A percentile compares a stretch with the other conserved stretches of the same genome.
Conservation (phyloP, 2,888 invertebrate genomes). For the Zaprionus obscuricornis region DNA sequence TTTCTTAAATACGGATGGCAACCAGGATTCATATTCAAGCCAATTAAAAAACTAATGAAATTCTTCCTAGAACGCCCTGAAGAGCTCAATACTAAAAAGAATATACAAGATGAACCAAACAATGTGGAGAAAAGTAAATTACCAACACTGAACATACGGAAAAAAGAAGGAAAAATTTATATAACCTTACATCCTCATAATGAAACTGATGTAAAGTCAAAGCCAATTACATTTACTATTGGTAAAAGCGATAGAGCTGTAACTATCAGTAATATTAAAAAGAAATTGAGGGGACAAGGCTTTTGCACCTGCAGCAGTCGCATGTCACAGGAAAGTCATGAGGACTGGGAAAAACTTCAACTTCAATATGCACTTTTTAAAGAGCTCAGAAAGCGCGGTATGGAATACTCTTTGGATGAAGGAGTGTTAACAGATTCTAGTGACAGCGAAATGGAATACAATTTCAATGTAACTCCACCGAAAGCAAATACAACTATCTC, state of each 20-base stretch:
- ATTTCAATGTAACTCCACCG: constrained; percentile 88
- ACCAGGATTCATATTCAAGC: constrained; percentile 79
- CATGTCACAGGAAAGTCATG: neutral
- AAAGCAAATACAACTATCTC: constrained; percentile 85
- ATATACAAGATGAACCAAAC: constrained; percentile 65
- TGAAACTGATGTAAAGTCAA: constrained; percentile 49
- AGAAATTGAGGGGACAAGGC: constrained; percentile 84
- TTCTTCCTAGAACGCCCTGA: constrained; percentile 74
- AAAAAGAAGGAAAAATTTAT: constrained; percentile 86
- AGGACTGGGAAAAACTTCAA: constrained; percentile 82
- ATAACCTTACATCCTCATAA: constrained; percentile 83
- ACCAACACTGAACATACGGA: constrained; percentile 86
- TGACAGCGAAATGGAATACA: constrained; percentile 86
- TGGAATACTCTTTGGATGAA: constrained; percentile 59
- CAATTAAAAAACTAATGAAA: constrained; percentile 80
- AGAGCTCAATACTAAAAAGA: constrained; percentile 73
- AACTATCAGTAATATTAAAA: constrained; percentile 85
- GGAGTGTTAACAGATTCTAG: constrained; percentile 75
- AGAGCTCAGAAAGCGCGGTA: constrained; percentile 72
- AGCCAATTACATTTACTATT: constrained; percentile 88
- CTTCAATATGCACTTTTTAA: constrained; percentile 84
- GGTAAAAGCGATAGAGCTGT: constrained; percentile 85
- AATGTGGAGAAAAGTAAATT: too few relatives aligned
- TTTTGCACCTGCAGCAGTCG: constrained; percentile 85
- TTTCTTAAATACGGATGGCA: constrained; percentile 77